Conservation (phyloP, 2,797 vertebrate genomes). For the Cyclura pinguis region DNA sequence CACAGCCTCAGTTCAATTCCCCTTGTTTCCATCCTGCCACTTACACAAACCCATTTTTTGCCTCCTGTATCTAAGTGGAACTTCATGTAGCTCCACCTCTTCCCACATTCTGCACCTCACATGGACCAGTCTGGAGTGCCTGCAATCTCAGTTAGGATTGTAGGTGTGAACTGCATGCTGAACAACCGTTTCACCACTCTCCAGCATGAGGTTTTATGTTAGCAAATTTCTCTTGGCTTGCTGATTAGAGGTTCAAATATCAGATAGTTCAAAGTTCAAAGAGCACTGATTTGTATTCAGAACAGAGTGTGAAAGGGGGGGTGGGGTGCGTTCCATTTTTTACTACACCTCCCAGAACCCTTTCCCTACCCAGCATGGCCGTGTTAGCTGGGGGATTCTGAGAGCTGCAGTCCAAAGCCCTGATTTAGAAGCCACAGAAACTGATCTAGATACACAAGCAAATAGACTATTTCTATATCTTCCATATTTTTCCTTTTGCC, state of each 20-base stretch:
- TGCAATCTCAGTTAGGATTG: not conserved
- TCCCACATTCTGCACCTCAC: no score
- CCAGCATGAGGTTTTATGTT: no score
- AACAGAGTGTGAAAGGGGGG: no score
- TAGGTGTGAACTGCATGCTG: not conserved
- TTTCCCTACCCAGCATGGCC: not conserved
- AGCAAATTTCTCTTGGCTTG: not conserved
- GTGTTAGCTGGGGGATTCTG: not conserved
- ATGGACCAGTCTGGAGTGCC: not conserved
- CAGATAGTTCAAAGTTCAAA: not conserved
- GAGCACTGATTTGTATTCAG: not conserved
- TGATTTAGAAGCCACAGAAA: not conserved
- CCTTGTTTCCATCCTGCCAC: no score
- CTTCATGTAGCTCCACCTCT: no score
- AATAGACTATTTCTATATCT: not conserved
- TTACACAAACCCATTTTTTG: not conserved
- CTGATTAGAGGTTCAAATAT: not conserved
- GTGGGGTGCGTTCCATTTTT: not conserved
- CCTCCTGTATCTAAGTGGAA: not conserved
- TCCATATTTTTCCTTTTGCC: not conserved
- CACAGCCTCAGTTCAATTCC: not conserved
- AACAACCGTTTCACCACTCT: not conserved
- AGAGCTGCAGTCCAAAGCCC: not conserved
- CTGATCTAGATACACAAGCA: not conserved
- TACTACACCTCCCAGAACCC: not conserved